Percentiles rank a stretch among this genome's conserved stretches.
These are phyloP conservation scores for Apocrypta bakeri DNA, from an alignment of 1,140 invertebrate genomes.

Conservation along the genomic window DNA sequence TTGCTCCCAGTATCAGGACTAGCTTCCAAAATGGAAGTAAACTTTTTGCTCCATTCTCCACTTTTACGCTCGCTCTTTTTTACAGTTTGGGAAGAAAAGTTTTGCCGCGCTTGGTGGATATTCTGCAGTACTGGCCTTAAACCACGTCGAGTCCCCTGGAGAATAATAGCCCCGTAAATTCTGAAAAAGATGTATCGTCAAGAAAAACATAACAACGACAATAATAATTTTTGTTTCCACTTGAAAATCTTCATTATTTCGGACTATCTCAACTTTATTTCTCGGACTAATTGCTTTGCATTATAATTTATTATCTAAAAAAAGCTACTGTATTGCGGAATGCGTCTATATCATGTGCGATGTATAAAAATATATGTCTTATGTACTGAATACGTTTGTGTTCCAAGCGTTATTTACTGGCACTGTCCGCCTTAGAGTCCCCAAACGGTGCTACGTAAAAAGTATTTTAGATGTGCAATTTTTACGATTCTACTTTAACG, in stretches of 20 bases:
- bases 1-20: neutral
- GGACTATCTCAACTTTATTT: slow-evolving; percentile 12
- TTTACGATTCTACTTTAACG: neutral
- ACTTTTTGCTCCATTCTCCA: neutral
- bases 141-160: slow-evolving; percentile 17
- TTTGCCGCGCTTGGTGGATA: neutral
- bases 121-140: slow-evolving; percentile 27
- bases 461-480: neutral
- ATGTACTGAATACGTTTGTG: neutral
- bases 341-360: neutral
- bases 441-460: neutral
- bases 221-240: slow-evolving; percentile 14
- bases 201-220: slow-evolving; percentile 28
- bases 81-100: neutral
- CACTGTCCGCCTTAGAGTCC: neutral
- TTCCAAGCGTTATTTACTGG: neutral
- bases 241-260: slow-evolving; percentile 28
- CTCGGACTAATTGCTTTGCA: neutral
- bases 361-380: neutral
- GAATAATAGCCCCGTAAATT: slow-evolving; percentile 39
- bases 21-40: neutral
- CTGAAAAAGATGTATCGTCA: slow-evolving; percentile 26
- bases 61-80: neutral
- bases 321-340: neutral
- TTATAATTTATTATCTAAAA: slow-evolving; percentile 23